A percentile compares a stretch with the other conserved stretches of the same genome.
phyloP scores from a whole-genome alignment of 2,797 vertebrate species.

The Cuculus canorus region DNA sequence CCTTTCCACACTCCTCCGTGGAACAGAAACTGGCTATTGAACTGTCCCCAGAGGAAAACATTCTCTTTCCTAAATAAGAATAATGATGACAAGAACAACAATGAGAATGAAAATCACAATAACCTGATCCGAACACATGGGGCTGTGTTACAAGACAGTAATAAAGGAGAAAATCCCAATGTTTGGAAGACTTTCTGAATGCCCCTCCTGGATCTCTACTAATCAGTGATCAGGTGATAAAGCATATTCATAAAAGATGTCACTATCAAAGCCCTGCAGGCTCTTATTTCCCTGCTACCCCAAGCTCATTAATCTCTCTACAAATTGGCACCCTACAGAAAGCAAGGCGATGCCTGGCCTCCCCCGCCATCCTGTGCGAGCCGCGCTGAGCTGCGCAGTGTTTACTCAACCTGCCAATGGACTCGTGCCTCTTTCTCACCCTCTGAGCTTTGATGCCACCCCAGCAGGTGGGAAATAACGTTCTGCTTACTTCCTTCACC shows the following conservation, averaged over 20 bases:
- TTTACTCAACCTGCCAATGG: rapidly evolving
- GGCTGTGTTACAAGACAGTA: neutral
- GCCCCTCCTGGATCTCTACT: neutral
- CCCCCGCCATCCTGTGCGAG: rapidly evolving
- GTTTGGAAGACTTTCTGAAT: neutral
- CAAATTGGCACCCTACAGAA: neutral
- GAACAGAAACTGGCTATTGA: neutral
- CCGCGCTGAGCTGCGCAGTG: neutral
- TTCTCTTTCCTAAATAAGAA: neutral
- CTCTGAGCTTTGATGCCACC: neutral
- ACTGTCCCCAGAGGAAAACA: neutral
- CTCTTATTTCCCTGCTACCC: neutral
- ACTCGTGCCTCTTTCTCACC: neutral
- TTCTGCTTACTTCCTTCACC: neutral
- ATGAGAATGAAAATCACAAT: neutral
- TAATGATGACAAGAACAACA: neutral
- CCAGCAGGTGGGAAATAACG: neutral
- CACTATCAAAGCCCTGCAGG: neutral
- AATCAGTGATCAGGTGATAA: constrained; percentile 48
- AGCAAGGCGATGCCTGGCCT: neutral
- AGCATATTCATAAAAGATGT: constrained; percentile 30
- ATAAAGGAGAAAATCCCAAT: neutral
- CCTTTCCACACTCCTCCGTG: neutral
- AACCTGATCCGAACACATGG: rapidly evolving
- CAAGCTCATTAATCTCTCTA: constrained; percentile 18